phyloP scores from a whole-genome alignment of 1,140 invertebrate species.

The Drosophila nigromelanica region DNA sequence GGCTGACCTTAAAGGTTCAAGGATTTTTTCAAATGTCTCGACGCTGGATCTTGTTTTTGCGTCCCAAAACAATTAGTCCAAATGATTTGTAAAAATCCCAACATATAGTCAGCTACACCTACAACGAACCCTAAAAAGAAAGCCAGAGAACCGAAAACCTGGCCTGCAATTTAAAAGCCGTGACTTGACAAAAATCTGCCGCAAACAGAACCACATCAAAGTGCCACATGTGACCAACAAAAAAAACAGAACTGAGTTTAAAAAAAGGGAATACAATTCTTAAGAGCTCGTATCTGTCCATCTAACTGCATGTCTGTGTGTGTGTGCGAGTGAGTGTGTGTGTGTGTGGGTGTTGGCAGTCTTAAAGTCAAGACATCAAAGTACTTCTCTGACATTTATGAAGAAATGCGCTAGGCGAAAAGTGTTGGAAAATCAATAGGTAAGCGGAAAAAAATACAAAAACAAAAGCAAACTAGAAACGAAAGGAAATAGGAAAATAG shows the following conservation, averaged over 20 bases:
- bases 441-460: conserved; percentile 8
- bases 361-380: conserved; percentile 73
- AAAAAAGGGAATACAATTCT: conserved; percentile 35
- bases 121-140: conserved; percentile 8
- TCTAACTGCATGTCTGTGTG: neutral
- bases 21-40: conserved; percentile 28
- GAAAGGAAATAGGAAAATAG: conserved; percentile 4
- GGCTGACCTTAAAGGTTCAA: conserved; percentile 32
- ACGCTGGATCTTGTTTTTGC: conserved; percentile 1
- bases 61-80: conserved; percentile 58
- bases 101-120: conserved; percentile 16
- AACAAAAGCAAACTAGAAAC: conserved; percentile 13
- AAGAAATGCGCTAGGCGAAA: conserved; percentile 41
- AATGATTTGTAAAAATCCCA: conserved; percentile 61
- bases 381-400: conserved; percentile 64
- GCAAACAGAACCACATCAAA: conserved; percentile 52
- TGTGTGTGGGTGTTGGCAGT: conserved; percentile 20
- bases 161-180: conserved; percentile 39
- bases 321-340: conserved; percentile 15
- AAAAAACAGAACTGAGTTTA: too few species aligned
- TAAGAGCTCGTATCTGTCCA: conserved; percentile 29
- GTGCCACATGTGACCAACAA: conserved; percentile 33
- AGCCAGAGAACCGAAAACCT: conserved; percentile 4
- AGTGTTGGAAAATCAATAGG: conserved; percentile 71
- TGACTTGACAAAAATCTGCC: conserved; percentile 57